These are phyloP conservation scores for Etia nguti DNA, from an alignment of 2,113 vertebrate species.

Conservation along the genomic window DNA sequence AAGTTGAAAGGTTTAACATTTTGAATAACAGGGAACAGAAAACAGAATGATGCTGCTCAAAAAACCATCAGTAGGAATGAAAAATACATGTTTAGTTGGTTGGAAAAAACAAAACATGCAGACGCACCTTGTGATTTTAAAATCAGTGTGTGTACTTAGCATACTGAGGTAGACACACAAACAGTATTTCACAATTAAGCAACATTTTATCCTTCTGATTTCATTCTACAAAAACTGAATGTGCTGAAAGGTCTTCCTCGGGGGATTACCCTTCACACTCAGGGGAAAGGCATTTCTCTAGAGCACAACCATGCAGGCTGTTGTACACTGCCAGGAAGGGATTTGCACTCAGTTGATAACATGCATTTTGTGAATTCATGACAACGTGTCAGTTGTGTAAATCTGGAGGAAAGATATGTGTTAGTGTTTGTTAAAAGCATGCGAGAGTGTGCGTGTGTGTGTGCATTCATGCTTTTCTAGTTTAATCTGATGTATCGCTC, in stretches of 20 bases:
- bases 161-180: not conserved
- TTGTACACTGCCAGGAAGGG: constrained; percentile 7
- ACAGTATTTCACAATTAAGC: not conserved
- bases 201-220: not conserved
- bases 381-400: constrained; percentile 52
- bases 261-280: not conserved
- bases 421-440: not conserved
- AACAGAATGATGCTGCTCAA: not conserved
- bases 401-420: not conserved
- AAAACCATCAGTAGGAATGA: not conserved
- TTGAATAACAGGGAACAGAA: not conserved
- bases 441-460: not conserved
- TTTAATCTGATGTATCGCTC: constrained; percentile 13
- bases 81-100: not conserved
- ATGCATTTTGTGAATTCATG: constrained; percentile 53
- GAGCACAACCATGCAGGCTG: not conserved
- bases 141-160: not conserved
- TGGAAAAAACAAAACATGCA: not conserved
- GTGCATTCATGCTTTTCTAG: not conserved
- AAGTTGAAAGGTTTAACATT: not conserved
- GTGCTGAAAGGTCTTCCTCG: not conserved
- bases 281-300: not conserved
- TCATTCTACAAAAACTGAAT: not conserved
- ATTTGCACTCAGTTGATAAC: constrained; percentile 50
- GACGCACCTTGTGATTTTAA: not conserved